phyloP scores from a whole-genome alignment of 2,113 vertebrate genomes.

The Toxotes jaculatrix region DNA sequence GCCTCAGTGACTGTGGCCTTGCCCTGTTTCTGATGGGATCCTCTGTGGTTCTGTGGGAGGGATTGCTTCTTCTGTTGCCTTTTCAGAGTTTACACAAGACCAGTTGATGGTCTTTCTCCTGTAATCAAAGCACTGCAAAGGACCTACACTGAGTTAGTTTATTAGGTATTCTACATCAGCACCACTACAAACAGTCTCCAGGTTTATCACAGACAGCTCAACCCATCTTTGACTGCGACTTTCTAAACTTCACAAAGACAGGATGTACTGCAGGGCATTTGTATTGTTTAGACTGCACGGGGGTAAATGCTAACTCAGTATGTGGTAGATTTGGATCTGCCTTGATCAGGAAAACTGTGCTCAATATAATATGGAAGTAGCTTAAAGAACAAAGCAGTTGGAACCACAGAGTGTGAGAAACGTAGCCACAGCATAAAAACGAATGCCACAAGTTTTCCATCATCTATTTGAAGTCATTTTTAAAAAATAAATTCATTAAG shows the following conservation, averaged over 20 bases:
- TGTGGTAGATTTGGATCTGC: conserved; percentile 47
- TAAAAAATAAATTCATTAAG: conserved; percentile 77
- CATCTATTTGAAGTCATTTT: conserved; percentile 72
- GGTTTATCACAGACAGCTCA: background rate
- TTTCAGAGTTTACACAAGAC: conserved; percentile 70
- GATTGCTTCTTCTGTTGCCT: conserved; percentile 59
- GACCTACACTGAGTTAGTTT: conserved; percentile 21
- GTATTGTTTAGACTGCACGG: background rate
- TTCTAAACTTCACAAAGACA: background rate
- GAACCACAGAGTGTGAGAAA: conserved; percentile 46
- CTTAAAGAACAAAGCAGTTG: conserved; percentile 31
- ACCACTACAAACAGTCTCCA: background rate
- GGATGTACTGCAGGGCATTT: conserved; percentile 19
- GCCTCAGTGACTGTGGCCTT: conserved; percentile 48
- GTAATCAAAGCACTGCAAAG: conserved; percentile 33
- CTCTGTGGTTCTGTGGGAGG: conserved; percentile 38
- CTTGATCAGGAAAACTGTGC: conserved; percentile 65
- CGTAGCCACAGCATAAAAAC: conserved; percentile 43
- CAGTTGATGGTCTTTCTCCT: conserved; percentile 62
- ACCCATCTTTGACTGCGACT: background rate
- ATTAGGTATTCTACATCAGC: conserved; percentile 15
- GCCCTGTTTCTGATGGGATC: conserved; percentile 36
- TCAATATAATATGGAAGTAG: conserved; percentile 43
- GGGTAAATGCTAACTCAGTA: conserved; percentile 4
- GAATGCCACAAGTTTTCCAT: conserved; percentile 46